Conservation (phyloP, 35 echinoderm and acorn worm species). For the Amphiura filiformis region DNA sequence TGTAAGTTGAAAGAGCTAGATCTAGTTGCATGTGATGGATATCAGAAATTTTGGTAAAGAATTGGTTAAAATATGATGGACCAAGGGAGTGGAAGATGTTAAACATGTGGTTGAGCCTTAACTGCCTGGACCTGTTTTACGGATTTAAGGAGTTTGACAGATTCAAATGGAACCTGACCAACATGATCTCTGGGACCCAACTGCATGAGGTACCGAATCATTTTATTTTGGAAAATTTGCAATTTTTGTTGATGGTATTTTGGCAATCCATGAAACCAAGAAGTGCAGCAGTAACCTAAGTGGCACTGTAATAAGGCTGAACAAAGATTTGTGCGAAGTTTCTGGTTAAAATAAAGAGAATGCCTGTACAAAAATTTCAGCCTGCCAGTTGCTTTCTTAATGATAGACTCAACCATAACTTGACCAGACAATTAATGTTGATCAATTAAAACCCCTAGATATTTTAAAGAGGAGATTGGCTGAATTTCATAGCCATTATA, state of each 20-base stretch:
- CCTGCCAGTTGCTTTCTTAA: background rate
- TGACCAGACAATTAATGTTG: background rate
- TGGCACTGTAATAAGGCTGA: slow-evolving; percentile 11
- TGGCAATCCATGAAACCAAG: no score
- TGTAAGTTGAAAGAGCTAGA: no score
- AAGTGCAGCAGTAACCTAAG: no score
- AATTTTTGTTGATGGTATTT: no score
- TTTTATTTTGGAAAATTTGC: no score
- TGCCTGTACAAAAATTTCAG: slow-evolving; percentile 6
- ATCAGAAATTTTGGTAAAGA: no score
- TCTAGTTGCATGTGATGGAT: no score
- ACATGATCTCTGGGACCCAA: background rate
- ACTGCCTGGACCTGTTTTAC: background rate
- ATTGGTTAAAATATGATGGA: no score
- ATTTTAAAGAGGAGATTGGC: background rate
- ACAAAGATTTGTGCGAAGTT: slow-evolving; percentile 1
- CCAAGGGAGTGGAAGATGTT: no score
- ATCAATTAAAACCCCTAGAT: slow-evolving; percentile 2
- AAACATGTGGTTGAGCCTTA: no score
- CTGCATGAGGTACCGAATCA: background rate
- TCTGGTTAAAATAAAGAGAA: background rate
- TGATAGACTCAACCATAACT: background rate
- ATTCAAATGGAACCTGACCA: background rate
- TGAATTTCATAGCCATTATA: slow-evolving; percentile 7
- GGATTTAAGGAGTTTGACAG: background rate